Evolutionary conservation across 2,797 vertebrate species (phyloP).

Genomic region (Intellagama lesueurii): DNA sequence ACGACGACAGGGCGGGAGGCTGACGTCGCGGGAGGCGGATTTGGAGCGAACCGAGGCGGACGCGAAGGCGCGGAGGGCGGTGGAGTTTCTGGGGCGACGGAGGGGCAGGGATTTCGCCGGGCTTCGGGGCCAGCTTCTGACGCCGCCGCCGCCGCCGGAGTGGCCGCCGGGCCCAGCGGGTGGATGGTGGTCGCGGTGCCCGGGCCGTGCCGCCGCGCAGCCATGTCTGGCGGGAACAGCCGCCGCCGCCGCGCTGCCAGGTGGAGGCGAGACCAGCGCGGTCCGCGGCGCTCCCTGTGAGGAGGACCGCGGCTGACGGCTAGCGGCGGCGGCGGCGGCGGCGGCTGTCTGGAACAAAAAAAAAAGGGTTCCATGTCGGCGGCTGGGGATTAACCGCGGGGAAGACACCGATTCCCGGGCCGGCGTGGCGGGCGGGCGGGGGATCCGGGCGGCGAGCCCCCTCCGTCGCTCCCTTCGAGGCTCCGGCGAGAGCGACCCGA

Average conservation of each 20-base stretch:
- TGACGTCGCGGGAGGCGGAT: conserved; percentile 12
- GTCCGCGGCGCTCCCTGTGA: conserved; percentile 70
- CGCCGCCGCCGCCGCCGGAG: neutral
- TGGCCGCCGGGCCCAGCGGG: conserved; percentile 6
- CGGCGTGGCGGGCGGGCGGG: neutral
- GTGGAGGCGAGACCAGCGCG: conserved; percentile 29
- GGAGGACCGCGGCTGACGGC: conserved; percentile 27
- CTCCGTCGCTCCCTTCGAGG: conserved; percentile 32
- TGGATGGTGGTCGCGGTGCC: neutral
- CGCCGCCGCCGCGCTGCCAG: conserved; percentile 4
- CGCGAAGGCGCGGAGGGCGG: neutral
- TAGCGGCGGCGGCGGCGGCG: conserved; percentile 56
- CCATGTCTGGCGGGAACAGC: conserved; percentile 44
- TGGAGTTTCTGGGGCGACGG: neutral
- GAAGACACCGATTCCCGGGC: neutral
- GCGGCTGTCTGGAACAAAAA: conserved; percentile 23
- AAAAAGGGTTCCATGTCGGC: conserved; percentile 50
- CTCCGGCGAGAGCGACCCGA: conserved; percentile 67
- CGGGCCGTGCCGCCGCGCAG: conserved; percentile 38
- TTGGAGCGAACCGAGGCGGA: neutral
- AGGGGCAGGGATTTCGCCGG: neutral
- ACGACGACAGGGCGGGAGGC: neutral
- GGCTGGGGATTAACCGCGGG: conserved; percentile 48
- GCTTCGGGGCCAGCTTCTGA: neutral
- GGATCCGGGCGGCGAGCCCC: conserved; percentile 1